Conservation (phyloP, 2,797 vertebrate species). For the Sebastes hopkinsi region DNA sequence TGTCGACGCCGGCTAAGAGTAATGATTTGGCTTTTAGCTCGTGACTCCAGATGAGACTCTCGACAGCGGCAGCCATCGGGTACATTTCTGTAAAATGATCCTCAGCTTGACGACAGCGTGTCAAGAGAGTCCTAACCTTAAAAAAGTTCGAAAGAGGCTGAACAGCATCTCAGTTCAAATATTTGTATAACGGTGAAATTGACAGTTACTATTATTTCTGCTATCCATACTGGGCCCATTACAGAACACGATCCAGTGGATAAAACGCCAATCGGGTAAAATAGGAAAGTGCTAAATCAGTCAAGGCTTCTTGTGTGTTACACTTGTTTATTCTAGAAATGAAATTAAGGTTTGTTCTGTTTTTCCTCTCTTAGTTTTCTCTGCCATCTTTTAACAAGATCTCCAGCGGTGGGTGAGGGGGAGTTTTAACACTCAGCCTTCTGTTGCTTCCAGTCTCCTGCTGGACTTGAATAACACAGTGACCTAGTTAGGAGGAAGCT, state of each 20-base stretch:
- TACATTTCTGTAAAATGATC: constrained; percentile 56
- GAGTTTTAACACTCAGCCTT: constrained; percentile 43
- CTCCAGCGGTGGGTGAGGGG: constrained; percentile 50
- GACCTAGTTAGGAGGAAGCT: constrained; percentile 62
- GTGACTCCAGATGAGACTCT: constrained; percentile 26
- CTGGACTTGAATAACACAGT: constrained; percentile 66
- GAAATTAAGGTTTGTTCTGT: constrained; percentile 7
- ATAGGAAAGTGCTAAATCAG: background rate
- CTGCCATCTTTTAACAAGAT: constrained; percentile 53
- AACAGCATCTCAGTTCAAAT: constrained; percentile 19
- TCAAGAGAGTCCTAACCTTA: constrained; percentile 34
- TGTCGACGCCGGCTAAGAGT: background rate
- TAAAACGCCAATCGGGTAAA: background rate
- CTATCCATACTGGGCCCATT: constrained; percentile 13
- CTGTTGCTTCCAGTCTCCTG: constrained; percentile 51
- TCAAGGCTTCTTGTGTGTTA: background rate
- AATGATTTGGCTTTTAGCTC: constrained; percentile 40
- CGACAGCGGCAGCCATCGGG: background rate
- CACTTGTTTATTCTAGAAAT: constrained; percentile 22
- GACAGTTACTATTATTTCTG: constrained; percentile 3
- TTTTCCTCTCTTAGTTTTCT: constrained; percentile 28
- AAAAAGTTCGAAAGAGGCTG: constrained; percentile 25
- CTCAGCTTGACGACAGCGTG: constrained; percentile 25
- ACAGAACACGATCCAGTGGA: background rate
- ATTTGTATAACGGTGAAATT: constrained; percentile 1